A percentile compares a stretch with the other conserved stretches of the same genome.
Evolutionary conservation across 2,113 vertebrate species (phyloP).

Genomic region (Phainopepla nitens): DNA sequence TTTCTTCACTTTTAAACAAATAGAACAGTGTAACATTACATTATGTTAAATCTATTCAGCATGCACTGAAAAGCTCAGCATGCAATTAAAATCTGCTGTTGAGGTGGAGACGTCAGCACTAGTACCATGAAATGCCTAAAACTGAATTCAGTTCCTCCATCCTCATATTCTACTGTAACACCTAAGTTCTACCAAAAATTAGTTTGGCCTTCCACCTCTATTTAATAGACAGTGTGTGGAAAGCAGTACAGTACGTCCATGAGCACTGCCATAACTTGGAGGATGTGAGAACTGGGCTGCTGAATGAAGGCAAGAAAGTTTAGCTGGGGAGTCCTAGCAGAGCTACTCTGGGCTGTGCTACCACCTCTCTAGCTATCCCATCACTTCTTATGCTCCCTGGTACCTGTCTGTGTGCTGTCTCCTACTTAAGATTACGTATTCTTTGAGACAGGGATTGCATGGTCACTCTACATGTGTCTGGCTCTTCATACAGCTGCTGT

Average conservation of each 20-base stretch:
- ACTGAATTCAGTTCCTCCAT: background rate
- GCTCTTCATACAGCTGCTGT: accelerated
- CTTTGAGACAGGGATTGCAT: accelerated
- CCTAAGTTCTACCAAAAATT: background rate
- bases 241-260: background rate
- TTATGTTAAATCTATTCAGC: background rate
- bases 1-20: background rate
- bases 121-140: background rate
- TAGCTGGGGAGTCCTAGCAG: background rate
- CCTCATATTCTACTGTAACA: background rate
- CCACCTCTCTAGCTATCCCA: background rate
- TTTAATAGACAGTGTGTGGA: background rate
- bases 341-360: background rate
- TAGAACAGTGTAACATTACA: background rate
- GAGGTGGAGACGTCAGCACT: background rate
- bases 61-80: background rate
- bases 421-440: background rate
- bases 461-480: background rate
- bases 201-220: background rate
- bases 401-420: background rate
- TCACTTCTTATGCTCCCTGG: background rate
- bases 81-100: background rate
- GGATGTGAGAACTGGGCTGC: background rate
- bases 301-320: background rate
- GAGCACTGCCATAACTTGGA: background rate